Base-by-base conservation (phyloP, 2,113 vertebrate species). In the Ahaetulla prasina region DNA sequence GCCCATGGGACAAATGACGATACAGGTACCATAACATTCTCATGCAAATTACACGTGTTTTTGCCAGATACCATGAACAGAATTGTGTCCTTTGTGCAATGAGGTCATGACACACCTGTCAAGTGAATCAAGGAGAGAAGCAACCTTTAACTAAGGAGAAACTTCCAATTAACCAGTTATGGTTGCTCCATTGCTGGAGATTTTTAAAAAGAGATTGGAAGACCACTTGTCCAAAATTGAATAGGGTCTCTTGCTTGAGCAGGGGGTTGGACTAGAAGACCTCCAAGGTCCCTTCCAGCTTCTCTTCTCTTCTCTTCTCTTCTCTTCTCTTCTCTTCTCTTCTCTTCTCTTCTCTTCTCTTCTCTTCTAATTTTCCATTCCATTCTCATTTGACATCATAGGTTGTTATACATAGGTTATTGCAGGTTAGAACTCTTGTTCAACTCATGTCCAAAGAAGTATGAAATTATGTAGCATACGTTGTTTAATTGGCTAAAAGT, bases 291-390 rank as follows among this genome's bases (percentile, higher is more conserved):
- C 54, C 54, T 55, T 55, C 22, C 22, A 23, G 0, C 0, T 9
- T 49, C 47, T 49, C 3, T 53, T 3, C 18, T 53, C 4, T 53
- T 54, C 20, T 55, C 8, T 55, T 55, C 54, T 55, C 7, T 55
- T 55, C 54, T 55, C 8, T 23, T 55, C 54, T 55, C 23, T 8
- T 55, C 54, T 55, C 23, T 8, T 55, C 54, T 23, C 23, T 2
- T 55, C 54, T 8, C 22, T 0, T 55, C 54, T 0, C 22, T 0
- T 55, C 54, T 0, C 22, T 0, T 55, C 54, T 0, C 22, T 2
- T 23, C 54, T 0, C 23, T 1, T 55, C 54, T 0, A 55, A 1
- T 23, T 1, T 53, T 23, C 8, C 23, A 55, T 25, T 25, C 55
- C 23, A 9, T 57, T 57, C 8, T 57, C 55, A 30, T n/a, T n/a